Conservation (phyloP, 2,797 vertebrate genomes). For the Galagoides demidoff region DNA sequence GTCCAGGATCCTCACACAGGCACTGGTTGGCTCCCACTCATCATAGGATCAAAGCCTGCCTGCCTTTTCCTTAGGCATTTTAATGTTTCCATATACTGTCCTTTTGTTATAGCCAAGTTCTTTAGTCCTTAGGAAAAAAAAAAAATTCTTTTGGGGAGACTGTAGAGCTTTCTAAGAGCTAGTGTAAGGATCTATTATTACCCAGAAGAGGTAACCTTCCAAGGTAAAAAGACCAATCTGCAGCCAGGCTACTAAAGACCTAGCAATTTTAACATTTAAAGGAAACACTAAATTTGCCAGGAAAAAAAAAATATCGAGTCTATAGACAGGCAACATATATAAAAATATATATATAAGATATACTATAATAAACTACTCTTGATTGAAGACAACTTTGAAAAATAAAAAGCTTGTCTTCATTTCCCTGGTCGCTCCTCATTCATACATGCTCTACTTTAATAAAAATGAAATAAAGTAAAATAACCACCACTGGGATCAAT, state of each 20-base stretch:
- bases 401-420: background rate
- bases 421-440: conserved; percentile 31
- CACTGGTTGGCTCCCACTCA: background rate
- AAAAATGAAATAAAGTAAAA: conserved; percentile 9
- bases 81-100: conserved; percentile 28
- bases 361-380: background rate
- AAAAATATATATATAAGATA: background rate
- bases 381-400: conserved; percentile 36
- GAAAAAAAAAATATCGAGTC: background rate
- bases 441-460: background rate
- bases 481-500: background rate
- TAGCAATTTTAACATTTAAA: conserved; percentile 39
- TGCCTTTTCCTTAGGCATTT: conserved; percentile 9
- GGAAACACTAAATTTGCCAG: background rate
- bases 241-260: background rate
- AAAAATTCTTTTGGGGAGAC: no score
- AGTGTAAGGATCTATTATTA: background rate
- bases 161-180: background rate
- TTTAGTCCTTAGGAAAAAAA: conserved; percentile 16
- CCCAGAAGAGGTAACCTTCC: background rate
- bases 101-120: conserved; percentile 25
- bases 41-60: conserved; percentile 13
- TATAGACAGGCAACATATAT: background rate
- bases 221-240: background rate
- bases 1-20: background rate